A percentile compares a stretch with the other conserved stretches of the same genome.
Conservation (phyloP, 2,888 invertebrate genomes). For the Epinotia ramella region DNA sequence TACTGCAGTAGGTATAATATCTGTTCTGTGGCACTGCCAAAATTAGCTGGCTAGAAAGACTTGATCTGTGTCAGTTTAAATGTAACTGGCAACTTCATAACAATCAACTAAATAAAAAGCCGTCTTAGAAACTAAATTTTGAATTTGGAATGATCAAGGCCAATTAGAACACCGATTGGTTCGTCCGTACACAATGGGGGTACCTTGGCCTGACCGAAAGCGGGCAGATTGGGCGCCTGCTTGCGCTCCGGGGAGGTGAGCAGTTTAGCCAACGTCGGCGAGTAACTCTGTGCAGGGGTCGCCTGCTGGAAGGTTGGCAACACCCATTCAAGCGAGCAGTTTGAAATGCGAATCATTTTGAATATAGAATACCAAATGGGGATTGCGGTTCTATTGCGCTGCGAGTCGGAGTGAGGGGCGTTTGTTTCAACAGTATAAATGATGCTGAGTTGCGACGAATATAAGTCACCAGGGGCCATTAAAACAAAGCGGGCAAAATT, state of each 20-base stretch:
- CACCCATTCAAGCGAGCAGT: constrained; percentile 76
- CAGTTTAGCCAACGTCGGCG: constrained; percentile 92
- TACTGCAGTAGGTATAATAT: background rate
- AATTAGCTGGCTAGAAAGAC: background rate
- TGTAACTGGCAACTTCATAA: background rate
- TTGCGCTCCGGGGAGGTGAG: constrained; percentile 88
- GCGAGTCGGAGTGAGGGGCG: background rate
- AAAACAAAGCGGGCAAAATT: no score
- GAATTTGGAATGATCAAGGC: constrained; percentile 81
- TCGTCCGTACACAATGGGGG: constrained; percentile 68
- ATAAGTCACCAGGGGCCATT: no score
- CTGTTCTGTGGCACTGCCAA: background rate
- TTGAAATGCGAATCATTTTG: constrained; percentile 48
- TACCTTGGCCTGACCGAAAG: constrained; percentile 85
- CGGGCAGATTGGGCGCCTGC: constrained; percentile 77
- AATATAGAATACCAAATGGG: constrained; percentile 23
- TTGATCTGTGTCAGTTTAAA: background rate
- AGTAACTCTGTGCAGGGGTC: constrained; percentile 86
- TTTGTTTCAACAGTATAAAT: no score
- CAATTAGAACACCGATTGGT: constrained; percentile 81
- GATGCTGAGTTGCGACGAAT: background rate
- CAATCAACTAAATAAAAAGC: constrained; percentile 37
- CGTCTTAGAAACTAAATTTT: constrained; percentile 79
- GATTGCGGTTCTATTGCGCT: constrained; percentile 27
- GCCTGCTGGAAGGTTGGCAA: constrained; percentile 85